phyloP scores from a whole-genome alignment of 2,113 vertebrate species.

The Corythoichthys intestinalis region DNA sequence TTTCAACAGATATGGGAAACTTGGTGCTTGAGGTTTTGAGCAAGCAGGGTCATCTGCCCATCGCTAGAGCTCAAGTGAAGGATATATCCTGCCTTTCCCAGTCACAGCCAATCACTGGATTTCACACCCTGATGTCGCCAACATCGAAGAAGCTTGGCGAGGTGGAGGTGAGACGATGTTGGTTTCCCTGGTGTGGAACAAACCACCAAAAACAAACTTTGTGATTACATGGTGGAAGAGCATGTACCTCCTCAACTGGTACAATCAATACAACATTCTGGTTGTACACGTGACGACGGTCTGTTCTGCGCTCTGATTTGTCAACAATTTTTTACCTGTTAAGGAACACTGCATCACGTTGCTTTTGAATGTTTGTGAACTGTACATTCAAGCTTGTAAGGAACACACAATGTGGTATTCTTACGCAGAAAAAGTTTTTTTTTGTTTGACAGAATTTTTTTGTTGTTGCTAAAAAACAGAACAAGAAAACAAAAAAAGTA shows the following conservation, averaged over 20 bases:
- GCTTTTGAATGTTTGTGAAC: background rate
- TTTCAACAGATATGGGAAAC: constrained; percentile 85
- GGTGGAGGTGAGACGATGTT: constrained; percentile 77
- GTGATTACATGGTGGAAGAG: background rate
- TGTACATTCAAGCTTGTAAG: background rate
- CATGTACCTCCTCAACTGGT: background rate
- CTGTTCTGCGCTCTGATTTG: background rate
- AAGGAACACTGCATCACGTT: background rate
- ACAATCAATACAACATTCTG: background rate
- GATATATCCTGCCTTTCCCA: constrained; percentile 81
- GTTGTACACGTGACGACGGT: background rate
- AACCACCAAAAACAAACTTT: background rate
- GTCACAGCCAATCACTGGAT: constrained; percentile 79
- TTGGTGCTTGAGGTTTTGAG: constrained; percentile 86
- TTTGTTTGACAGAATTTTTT: too few relatives aligned
- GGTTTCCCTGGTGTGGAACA: background rate
- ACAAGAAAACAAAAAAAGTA: too few relatives aligned
- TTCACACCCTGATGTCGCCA: constrained; percentile 84
- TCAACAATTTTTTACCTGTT: background rate
- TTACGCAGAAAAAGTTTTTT: too few relatives aligned
- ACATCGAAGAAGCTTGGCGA: constrained; percentile 86
- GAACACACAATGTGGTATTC: too few relatives aligned
- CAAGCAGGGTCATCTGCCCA: constrained; percentile 79
- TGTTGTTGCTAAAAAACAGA: too few relatives aligned
- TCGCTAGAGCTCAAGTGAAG: constrained; percentile 79